Evolutionary conservation across 2,113 vertebrate genomes (phyloP), one percentile per base, ranked within the genome.

Genomic region (Cyprinus carpio): DNA sequence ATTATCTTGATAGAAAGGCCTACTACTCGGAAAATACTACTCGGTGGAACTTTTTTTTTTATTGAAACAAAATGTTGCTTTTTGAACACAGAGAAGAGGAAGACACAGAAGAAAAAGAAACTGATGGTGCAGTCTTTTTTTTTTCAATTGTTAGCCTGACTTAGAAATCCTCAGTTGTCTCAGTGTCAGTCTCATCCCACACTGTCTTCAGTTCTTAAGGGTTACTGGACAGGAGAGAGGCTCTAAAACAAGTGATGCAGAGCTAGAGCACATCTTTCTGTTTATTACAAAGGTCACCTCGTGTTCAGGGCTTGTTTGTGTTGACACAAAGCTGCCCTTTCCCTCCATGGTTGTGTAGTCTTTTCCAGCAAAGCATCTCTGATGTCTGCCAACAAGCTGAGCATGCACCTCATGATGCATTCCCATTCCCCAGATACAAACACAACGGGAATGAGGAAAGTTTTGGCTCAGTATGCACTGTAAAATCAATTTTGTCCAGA

Each of bases 91-190:
- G 9, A 40, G 58, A 62, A 49, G 34, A 74, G 62, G 60, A 87
- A 87, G 85, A 88, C 84, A 37, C 27, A 71, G 46, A 65, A 88
- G 86, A 78, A 88, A 3, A 46, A 46, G 85, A 86, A 86, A 87
- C 83, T 84, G 87, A 90, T 84, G 87, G 82, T 51, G 65, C 84
- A 91, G 92, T 94, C 92, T 93, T 90, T 92, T 94, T 92, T 95
- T 94, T 93, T 93, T 93, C 92, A 93, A 93, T 93, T 93, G 92
- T 93, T 93, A 92, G 89, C 89, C 89, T 93, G 91, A 94, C 92
- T 91, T 88, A 93, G 91, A 93, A 93, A 93, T 93, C 90, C 84
- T 89, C 75, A 84, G 89, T 89, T 91, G 88, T 92, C 87, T 92
- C 84, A 90, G 89, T 90, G 87, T 87, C 89, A 87, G 83, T 64